phyloP scores from a whole-genome alignment of 1,140 invertebrate species.

The Drosophila seguyi region DNA sequence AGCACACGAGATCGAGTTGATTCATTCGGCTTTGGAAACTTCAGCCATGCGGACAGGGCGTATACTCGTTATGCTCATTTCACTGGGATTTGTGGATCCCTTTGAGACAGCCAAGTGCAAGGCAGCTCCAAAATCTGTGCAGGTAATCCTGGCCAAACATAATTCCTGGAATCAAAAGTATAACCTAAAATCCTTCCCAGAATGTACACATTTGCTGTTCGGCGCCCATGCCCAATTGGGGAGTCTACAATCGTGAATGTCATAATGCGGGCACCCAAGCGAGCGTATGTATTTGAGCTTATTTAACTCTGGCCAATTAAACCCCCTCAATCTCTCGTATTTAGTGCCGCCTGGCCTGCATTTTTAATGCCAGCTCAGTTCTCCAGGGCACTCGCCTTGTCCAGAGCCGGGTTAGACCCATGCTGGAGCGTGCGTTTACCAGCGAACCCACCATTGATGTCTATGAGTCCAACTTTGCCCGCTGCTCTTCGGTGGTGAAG shows the following conservation, averaged over 20 bases:
- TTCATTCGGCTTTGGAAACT: conserved; percentile 6
- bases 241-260: conserved; percentile 61
- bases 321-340: not conserved
- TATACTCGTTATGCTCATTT: conserved; percentile 10
- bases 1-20: not conserved
- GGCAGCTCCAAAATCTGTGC: conserved; percentile 64
- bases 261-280: conserved; percentile 45
- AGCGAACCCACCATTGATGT: conserved; percentile 48
- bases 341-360: conserved; percentile 69
- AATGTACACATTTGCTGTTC: conserved; percentile 65
- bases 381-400: conserved; percentile 45
- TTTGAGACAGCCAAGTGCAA: conserved; percentile 49
- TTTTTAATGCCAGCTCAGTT: conserved; percentile 57
- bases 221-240: conserved; percentile 68
- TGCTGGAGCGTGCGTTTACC: conserved; percentile 59
- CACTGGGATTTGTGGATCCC: not conserved
- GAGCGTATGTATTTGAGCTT: conserved; percentile 46
- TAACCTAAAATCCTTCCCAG: conserved; percentile 1
- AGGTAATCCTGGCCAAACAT: conserved; percentile 26
- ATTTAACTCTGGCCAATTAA: not conserved
- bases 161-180: no score
- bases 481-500: conserved; percentile 41
- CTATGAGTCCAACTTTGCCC: conserved; percentile 57
- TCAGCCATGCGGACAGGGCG: conserved; percentile 33
- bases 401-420: conserved; percentile 41